These are phyloP conservation scores for Amphipoea oculea DNA, from an alignment of 2,888 invertebrate genomes.

Conservation along the genomic window DNA sequence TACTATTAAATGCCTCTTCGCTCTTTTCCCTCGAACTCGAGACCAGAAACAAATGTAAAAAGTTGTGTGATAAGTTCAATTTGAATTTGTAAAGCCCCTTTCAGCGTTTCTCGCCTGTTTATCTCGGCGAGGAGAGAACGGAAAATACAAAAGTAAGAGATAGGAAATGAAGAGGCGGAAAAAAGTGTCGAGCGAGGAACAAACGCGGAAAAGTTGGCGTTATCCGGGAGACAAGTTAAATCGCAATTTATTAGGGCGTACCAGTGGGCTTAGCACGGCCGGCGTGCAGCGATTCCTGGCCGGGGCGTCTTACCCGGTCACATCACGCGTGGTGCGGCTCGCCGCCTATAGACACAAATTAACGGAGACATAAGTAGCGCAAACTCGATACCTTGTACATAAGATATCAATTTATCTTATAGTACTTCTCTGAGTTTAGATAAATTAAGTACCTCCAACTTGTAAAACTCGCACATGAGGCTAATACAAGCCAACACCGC, in stretches of 20 bases:
- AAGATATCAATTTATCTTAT: background rate
- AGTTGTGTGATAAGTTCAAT: constrained; percentile 91
- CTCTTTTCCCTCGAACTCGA: constrained; percentile 89
- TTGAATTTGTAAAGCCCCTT: constrained; percentile 91
- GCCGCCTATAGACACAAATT: constrained; percentile 10
- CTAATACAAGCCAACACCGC: constrained; percentile 58
- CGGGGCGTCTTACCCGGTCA: constrained; percentile 28
- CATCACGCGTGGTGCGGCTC: constrained; percentile 15
- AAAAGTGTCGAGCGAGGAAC: constrained; percentile 90
- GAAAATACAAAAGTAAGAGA: constrained; percentile 91
- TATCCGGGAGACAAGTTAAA: constrained; percentile 91
- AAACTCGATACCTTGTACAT: background rate
- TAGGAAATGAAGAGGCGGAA: constrained; percentile 91
- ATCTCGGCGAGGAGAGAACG: constrained; percentile 89
- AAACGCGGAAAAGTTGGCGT: constrained; percentile 90
- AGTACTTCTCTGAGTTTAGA: background rate
- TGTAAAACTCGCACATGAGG: constrained; percentile 33
- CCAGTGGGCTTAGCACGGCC: constrained; percentile 85
- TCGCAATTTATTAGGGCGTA: constrained; percentile 90
- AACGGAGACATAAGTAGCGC: background rate
- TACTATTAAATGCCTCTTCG: constrained; percentile 91
- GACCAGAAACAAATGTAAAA: constrained; percentile 91
- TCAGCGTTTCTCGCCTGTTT: constrained; percentile 90
- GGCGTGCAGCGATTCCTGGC: constrained; percentile 64
- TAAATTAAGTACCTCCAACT: constrained; percentile 11